phyloP scores from a whole-genome alignment of 2,113 vertebrate genomes.

The Acanthisitta chloris region DNA sequence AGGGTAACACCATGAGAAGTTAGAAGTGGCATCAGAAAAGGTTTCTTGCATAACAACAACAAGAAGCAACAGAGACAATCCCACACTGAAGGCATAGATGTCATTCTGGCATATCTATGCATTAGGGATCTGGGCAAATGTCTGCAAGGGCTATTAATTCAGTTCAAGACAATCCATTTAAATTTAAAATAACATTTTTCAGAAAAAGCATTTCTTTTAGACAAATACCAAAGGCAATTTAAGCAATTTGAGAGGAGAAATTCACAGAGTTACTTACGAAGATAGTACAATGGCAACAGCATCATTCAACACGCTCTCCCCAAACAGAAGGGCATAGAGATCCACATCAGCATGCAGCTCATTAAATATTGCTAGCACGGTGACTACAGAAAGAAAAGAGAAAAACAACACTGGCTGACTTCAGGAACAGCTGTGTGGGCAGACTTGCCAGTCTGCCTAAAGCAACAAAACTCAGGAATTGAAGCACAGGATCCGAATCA shows the following conservation, averaged over 20 bases:
- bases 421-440: accelerated
- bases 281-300: slow-evolving; percentile 96
- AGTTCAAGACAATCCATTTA: neutral
- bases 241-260: neutral
- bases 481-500: neutral
- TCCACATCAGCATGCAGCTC: slow-evolving; percentile 95
- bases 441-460: neutral
- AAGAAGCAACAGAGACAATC: neutral
- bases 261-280: slow-evolving; percentile 81
- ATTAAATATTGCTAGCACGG: slow-evolving; percentile 95
- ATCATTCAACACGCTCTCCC: slow-evolving; percentile 96
- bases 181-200: neutral
- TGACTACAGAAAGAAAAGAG: slow-evolving; percentile 77
- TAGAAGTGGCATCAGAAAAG: neutral
- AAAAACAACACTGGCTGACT: neutral
- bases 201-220: neutral
- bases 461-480: neutral
- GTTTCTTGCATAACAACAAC: neutral
- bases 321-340: slow-evolving; percentile 97
- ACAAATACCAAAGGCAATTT: neutral
- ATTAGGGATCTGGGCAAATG: neutral
- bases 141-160: neutral
- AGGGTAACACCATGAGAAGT: neutral
- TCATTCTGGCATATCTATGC: neutral
- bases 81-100: neutral